Conservation (phyloP, 2,797 vertebrate species). For the Thalassophryne amazonica region DNA sequence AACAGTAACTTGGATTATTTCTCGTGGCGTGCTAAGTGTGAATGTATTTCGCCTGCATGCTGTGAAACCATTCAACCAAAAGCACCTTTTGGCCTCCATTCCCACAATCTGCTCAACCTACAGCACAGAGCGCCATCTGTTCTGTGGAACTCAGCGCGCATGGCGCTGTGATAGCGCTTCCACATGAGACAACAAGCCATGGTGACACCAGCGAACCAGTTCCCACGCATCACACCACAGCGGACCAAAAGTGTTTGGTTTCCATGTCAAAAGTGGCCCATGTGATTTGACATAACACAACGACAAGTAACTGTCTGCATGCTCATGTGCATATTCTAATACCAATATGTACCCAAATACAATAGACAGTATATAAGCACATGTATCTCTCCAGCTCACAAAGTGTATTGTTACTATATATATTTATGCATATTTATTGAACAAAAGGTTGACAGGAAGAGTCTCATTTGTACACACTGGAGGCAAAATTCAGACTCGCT, state of each 20-base stretch:
- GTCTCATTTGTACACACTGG: too few relatives aligned
- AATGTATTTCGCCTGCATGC: conserved; percentile 25
- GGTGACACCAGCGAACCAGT: conserved; percentile 15
- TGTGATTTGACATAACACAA: background rate
- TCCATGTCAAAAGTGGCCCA: conserved; percentile 7
- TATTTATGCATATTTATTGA: too few relatives aligned
- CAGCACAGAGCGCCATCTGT: conserved; percentile 55
- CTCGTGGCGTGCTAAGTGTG: conserved; percentile 4
- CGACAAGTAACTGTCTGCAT: background rate
- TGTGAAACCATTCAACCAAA: conserved; percentile 34
- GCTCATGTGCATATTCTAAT: background rate
- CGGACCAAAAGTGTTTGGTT: conserved; percentile 27
- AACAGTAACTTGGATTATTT: background rate
- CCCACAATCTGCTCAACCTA: conserved; percentile 25
- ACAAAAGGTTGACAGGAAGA: too few relatives aligned
- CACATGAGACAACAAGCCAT: conserved; percentile 17
- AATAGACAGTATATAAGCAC: background rate
- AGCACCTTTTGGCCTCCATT: conserved; percentile 36
- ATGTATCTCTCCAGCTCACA: too few relatives aligned
- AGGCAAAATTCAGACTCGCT: too few relatives aligned
- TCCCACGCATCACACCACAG: background rate
- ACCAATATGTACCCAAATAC: background rate
- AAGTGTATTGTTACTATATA: too few relatives aligned
- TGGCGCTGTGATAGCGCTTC: conserved; percentile 9
- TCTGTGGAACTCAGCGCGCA: conserved; percentile 17